These are phyloP conservation scores for Diplazon laetatorius DNA, from an alignment of 2,888 invertebrate genomes.

Conservation along the genomic window DNA sequence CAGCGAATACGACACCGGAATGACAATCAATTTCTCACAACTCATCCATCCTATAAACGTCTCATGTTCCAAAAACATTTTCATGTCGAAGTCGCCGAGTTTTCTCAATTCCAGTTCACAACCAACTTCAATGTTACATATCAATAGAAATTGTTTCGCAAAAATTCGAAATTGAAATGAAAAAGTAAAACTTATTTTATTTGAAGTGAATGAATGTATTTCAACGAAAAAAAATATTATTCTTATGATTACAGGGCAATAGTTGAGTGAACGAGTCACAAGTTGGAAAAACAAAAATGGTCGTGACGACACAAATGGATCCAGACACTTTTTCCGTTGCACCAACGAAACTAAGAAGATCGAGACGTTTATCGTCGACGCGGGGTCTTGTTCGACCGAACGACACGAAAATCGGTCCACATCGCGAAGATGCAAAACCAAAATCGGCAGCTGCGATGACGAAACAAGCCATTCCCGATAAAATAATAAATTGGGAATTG, in stretches of 20 bases:
- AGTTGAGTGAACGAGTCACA: not conserved
- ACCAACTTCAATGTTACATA: no score
- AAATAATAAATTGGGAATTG: slow-evolving; percentile 79
- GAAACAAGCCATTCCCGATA: slow-evolving; percentile 54
- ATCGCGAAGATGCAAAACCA: slow-evolving; percentile 63
- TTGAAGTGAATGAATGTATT: not conserved
- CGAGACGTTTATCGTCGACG: slow-evolving; percentile 78
- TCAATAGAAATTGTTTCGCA: no score
- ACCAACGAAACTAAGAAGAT: slow-evolving; percentile 72
- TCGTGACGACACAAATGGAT: slow-evolving; percentile 67
- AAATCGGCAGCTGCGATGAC: slow-evolving; percentile 55
- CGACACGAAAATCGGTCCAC: slow-evolving; percentile 48
- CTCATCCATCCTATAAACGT: slow-evolving; percentile 28
- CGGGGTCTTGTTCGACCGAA: slow-evolving; percentile 70
- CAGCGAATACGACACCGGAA: slow-evolving; percentile 55
- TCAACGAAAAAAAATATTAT: not conserved
- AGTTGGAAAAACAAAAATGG: slow-evolving; percentile 64
- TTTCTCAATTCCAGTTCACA: no score
- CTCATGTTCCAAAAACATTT: slow-evolving; percentile 7
- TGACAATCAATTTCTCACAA: slow-evolving; percentile 51
- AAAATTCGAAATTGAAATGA: no score
- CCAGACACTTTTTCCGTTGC: slow-evolving; percentile 60
- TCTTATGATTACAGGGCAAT: slow-evolving; percentile 38
- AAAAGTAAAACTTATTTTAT: no score
- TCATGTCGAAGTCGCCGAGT: not conserved